Percentiles rank a stretch among this genome's conserved stretches.
Evolutionary conservation across 2,797 vertebrate species (phyloP).

Genomic region (Melanotaenia pygmaea): DNA sequence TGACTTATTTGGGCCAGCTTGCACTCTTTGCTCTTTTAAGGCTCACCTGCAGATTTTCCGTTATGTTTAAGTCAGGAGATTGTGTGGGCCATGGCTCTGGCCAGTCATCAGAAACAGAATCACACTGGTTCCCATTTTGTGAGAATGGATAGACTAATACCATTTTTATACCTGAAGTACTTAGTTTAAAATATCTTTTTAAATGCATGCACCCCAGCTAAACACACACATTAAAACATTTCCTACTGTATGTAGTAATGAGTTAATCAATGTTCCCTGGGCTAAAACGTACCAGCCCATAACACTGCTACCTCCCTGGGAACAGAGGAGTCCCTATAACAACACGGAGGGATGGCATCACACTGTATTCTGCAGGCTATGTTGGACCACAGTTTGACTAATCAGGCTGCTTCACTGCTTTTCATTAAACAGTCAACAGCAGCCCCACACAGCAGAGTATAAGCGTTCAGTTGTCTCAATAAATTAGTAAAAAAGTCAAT

Average conservation of each 20-base stretch:
- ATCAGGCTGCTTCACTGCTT: background rate
- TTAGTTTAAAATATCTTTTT: background rate
- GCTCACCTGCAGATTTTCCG: background rate
- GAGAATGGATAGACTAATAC: background rate
- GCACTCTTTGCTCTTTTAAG: background rate
- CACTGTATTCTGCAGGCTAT: background rate
- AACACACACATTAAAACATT: background rate
- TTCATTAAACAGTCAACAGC: background rate
- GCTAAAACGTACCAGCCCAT: background rate
- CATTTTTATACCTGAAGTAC: background rate
- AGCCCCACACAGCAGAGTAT: background rate
- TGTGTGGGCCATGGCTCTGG: background rate
- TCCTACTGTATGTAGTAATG: background rate
- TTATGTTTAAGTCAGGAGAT: background rate
- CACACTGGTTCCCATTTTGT: background rate
- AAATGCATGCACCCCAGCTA: background rate
- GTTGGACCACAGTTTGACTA: background rate
- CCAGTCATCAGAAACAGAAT: constrained; percentile 11
- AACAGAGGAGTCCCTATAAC: background rate
- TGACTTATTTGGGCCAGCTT: too few species aligned
- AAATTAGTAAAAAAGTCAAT: background rate
- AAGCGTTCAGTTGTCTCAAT: background rate
- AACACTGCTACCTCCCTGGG: background rate
- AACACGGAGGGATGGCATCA: background rate
- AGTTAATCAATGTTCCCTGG: background rate